A percentile compares a stretch with the other conserved stretches of the same genome.
Evolutionary conservation across 2,888 invertebrate species (phyloP).

Genomic region (Cantharis nigra): DNA sequence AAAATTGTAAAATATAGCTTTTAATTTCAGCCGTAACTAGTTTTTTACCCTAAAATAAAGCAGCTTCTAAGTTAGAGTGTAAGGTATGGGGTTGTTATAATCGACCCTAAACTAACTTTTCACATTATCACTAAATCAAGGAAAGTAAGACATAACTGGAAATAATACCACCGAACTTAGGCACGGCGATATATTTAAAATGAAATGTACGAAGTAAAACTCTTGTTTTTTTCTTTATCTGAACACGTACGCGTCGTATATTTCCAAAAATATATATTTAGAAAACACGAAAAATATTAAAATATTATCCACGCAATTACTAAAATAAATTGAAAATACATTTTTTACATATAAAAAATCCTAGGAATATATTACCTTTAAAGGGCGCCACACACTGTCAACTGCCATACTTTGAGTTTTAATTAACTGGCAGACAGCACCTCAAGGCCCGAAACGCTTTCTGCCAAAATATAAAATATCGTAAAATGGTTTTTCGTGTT

Average conservation of each 20-base stretch:
- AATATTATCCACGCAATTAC: neutral
- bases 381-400: neutral
- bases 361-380: neutral
- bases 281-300: neutral
- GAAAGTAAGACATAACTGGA: slow-evolving; percentile 12
- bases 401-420: neutral
- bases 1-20: neutral
- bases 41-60: neutral
- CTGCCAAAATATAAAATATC: neutral
- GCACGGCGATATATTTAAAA: neutral
- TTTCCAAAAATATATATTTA: neutral
- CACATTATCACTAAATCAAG: slow-evolving; percentile 7
- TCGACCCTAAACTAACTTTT: slow-evolving; percentile 13
- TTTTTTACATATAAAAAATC: neutral
- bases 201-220: neutral
- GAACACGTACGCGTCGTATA: neutral
- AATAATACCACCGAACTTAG: slow-evolving; percentile 5
- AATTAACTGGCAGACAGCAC: neutral
- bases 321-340: neutral
- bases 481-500: neutral
- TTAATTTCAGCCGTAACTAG: neutral
- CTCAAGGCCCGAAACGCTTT: neutral
- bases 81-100: slow-evolving; percentile 5
- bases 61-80: neutral
- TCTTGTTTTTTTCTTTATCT: neutral